Percentiles rank a stretch among this genome's conserved stretches.
Evolutionary conservation across 2,888 invertebrate species (phyloP).

Genomic region (Apamea epomidion): DNA sequence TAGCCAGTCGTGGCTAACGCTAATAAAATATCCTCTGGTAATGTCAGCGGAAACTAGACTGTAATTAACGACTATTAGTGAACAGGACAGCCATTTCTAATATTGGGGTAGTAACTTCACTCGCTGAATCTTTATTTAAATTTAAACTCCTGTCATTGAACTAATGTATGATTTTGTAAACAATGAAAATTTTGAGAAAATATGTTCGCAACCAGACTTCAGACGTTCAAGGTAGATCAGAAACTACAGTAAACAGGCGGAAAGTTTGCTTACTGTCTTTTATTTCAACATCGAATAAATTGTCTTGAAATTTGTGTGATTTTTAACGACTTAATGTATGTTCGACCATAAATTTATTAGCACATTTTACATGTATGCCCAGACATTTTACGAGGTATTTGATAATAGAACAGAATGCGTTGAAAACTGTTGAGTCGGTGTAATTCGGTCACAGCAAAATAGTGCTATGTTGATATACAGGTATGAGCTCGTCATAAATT

Average conservation of each 20-base stretch:
- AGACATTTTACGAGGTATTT: slow-evolving; percentile 87
- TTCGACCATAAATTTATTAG: slow-evolving; percentile 82
- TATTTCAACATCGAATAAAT: slow-evolving; percentile 72
- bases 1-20: slow-evolving; percentile 32
- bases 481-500: slow-evolving; percentile 55
- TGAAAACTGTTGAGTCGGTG: slow-evolving; percentile 74
- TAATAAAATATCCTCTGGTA: slow-evolving; percentile 55
- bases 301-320: slow-evolving; percentile 79
- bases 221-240: slow-evolving; percentile 52
- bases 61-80: slow-evolving; percentile 58
- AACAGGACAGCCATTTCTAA: slow-evolving; percentile 36
- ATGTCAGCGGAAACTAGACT: slow-evolving; percentile 49
- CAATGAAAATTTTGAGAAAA: slow-evolving; percentile 28
- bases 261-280: slow-evolving; percentile 59
- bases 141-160: slow-evolving; percentile 23
- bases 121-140: slow-evolving; percentile 23
- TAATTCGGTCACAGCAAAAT: slow-evolving; percentile 73
- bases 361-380: slow-evolving; percentile 83
- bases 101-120: slow-evolving; percentile 22
- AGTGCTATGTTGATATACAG: slow-evolving; percentile 65
- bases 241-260: slow-evolving; percentile 54
- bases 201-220: slow-evolving; percentile 32
- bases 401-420: slow-evolving; percentile 83
- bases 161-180: slow-evolving; percentile 45
- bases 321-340: slow-evolving; percentile 81